These are phyloP conservation scores for Cheirogaleus medius DNA, from an alignment of 2,113 vertebrate species.

Conservation along the genomic window DNA sequence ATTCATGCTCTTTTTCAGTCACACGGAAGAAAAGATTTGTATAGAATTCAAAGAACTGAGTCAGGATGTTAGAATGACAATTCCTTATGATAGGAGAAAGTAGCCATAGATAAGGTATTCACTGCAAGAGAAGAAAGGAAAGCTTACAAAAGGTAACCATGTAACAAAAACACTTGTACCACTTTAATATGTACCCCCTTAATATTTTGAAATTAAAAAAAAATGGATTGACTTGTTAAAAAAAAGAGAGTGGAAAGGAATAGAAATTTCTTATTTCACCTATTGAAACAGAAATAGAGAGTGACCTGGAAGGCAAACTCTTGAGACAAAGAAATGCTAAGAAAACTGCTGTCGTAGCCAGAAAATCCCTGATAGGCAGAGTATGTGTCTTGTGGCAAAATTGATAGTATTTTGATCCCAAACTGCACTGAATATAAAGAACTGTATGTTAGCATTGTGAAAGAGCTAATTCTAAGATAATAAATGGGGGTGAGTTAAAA, in stretches of 20 bases:
- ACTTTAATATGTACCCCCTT: too few species aligned
- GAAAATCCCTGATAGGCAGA: conserved; percentile 5
- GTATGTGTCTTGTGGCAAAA: background rate
- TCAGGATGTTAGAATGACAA: background rate
- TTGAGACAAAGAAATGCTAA: background rate
- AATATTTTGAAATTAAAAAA: too few species aligned
- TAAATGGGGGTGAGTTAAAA: background rate
- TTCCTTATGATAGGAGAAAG: background rate
- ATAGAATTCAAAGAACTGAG: background rate
- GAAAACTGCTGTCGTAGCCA: background rate
- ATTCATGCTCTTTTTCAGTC: background rate
- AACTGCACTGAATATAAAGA: background rate
- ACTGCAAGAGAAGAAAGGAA: background rate
- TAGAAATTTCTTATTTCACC: background rate
- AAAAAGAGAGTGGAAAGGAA: background rate
- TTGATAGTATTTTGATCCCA: conserved; percentile 1
- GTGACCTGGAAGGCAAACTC: background rate
- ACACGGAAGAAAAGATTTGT: background rate
- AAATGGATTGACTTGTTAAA: too few species aligned
- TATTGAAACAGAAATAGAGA: background rate
- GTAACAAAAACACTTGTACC: too few species aligned
- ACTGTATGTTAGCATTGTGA: background rate
- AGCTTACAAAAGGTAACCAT: too few species aligned
- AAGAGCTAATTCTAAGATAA: background rate
- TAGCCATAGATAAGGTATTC: background rate